phyloP scores from a whole-genome alignment of 2,113 vertebrate genomes.

The Junco hyemalis region DNA sequence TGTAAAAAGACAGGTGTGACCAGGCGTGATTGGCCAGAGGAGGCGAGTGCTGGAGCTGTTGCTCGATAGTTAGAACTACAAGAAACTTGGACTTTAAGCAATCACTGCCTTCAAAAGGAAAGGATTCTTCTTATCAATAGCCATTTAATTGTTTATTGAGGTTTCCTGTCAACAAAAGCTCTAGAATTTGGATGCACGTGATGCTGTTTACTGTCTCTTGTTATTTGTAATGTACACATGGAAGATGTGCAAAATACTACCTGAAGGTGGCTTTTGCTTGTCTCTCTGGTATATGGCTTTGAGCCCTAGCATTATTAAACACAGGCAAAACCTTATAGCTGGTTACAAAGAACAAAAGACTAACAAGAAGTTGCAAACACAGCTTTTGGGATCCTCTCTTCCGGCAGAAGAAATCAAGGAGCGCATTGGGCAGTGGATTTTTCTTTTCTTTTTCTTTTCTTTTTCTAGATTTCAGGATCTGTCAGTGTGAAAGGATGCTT shows the following conservation, averaged over 20 bases:
- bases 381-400: neutral
- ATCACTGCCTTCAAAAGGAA: slow-evolving; percentile 1
- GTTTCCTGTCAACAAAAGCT: slow-evolving; percentile 14
- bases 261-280: neutral
- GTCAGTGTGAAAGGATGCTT: neutral
- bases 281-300: neutral
- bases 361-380: neutral
- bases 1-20: slow-evolving; percentile 53
- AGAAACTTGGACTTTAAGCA: neutral
- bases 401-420: neutral
- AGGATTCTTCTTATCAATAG: neutral
- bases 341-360: neutral
- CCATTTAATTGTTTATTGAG: neutral
- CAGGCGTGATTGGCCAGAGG: neutral
- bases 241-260: neutral
- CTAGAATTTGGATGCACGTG: neutral
- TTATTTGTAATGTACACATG: neutral
- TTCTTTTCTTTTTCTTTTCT: neutral
- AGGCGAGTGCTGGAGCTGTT: neutral
- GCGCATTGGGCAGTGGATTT: neutral
- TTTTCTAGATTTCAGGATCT: neutral
- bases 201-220: neutral
- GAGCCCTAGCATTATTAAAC: neutral
- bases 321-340: neutral
- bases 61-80: neutral